Conservation (phyloP, 2,797 vertebrate genomes). For the Taenioides sp. region DNA sequence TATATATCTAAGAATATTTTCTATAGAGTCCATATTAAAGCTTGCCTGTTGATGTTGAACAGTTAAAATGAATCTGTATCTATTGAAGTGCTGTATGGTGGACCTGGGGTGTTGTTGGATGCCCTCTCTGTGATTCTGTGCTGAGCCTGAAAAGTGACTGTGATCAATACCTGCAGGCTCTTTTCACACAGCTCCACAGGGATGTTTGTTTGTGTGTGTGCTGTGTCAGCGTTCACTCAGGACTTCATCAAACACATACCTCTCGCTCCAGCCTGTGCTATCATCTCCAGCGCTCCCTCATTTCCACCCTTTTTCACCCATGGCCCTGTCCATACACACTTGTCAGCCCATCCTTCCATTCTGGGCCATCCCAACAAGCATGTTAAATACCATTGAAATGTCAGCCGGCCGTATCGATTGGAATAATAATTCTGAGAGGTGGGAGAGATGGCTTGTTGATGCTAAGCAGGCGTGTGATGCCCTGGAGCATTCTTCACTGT, state of each 20-base stretch:
- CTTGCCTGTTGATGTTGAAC: neutral
- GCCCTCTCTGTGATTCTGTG: slow-evolving; percentile 49
- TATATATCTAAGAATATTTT: neutral
- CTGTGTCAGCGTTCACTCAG: slow-evolving; percentile 78
- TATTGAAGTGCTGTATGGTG: neutral
- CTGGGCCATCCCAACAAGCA: slow-evolving; percentile 61
- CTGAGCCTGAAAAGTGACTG: slow-evolving; percentile 72
- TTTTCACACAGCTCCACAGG: slow-evolving; percentile 63
- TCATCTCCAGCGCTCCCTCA: slow-evolving; percentile 45
- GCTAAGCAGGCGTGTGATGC: slow-evolving; percentile 69
- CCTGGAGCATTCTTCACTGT: slow-evolving; percentile 72
- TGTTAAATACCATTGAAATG: slow-evolving; percentile 82
- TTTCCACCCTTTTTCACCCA: slow-evolving; percentile 47
- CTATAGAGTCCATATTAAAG: neutral
- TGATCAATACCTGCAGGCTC: slow-evolving; percentile 79
- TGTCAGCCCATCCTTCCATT: slow-evolving; percentile 31
- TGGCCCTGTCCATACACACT: slow-evolving; percentile 7
- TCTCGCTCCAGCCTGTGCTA: slow-evolving; percentile 39
- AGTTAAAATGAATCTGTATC: neutral
- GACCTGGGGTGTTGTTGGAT: neutral
- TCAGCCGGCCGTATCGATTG: slow-evolving; percentile 76
- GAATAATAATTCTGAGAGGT: slow-evolving; percentile 79
- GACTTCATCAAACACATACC: slow-evolving; percentile 73
- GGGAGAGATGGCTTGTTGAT: slow-evolving; percentile 72
- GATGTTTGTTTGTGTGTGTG: slow-evolving; percentile 54